A percentile compares a stretch with the other conserved stretches of the same genome.
These are phyloP conservation scores for Coccyzus lansbergi DNA, from an alignment of 2,797 vertebrate genomes.

Conservation along the genomic window DNA sequence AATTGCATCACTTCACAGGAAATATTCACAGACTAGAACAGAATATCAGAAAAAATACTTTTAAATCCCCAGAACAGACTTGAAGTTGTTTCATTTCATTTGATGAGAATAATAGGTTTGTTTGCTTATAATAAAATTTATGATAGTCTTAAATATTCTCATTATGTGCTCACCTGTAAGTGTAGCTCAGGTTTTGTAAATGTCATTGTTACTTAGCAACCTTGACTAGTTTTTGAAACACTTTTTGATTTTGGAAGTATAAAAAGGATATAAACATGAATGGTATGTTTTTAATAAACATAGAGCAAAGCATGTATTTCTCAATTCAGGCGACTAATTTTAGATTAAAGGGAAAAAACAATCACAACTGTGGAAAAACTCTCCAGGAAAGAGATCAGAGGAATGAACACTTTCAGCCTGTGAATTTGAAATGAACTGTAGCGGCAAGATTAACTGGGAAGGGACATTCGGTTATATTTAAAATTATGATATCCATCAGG, in stretches of 20 bases:
- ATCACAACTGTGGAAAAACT: neutral
- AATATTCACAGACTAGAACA: neutral
- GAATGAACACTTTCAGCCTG: neutral
- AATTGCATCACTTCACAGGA: neutral
- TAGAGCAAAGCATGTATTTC: neutral
- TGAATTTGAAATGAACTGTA: neutral
- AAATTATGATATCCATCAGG: neutral
- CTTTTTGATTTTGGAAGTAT: neutral
- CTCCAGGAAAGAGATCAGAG: neutral
- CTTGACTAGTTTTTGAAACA: neutral
- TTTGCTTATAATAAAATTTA: neutral
- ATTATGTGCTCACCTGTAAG: neutral
- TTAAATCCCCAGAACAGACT: neutral
- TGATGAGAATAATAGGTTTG: neutral
- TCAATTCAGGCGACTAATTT: neutral
- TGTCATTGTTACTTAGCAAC: constrained; percentile 17
- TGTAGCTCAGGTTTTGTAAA: neutral
- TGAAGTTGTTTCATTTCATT: neutral
- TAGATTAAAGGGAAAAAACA: neutral
- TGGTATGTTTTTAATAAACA: neutral
- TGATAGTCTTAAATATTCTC: neutral
- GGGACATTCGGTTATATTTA: neutral
- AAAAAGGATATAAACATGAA: neutral
- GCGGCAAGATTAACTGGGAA: neutral
- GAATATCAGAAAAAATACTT: neutral